Conservation (phyloP, 2,888 invertebrate genomes). For the Andrena flavipes region DNA sequence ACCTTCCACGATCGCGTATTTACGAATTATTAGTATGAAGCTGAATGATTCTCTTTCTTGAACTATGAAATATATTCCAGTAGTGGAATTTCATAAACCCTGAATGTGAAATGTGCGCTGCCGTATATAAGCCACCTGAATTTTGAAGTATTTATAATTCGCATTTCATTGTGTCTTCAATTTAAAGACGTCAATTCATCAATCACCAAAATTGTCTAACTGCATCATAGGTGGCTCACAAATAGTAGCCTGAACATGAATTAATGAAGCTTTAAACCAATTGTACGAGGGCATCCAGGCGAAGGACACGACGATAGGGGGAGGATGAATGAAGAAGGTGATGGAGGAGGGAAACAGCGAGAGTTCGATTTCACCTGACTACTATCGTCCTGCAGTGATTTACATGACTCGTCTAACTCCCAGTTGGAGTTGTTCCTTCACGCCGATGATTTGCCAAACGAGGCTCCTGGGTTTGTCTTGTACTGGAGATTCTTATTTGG, state of each 20-base stretch:
- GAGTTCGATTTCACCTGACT: conserved; percentile 76
- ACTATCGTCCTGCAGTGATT: conserved; percentile 72
- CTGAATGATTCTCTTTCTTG: background rate
- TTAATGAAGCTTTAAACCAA: background rate
- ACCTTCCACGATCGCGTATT: conserved; percentile 3
- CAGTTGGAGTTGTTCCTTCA: conserved; percentile 50
- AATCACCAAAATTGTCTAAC: too few relatives aligned
- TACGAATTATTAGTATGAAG: background rate
- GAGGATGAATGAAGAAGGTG: conserved; percentile 15
- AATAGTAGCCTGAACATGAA: background rate
- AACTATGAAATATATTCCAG: too few relatives aligned
- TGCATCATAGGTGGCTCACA: background rate
- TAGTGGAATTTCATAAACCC: background rate
- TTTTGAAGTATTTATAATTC: too few relatives aligned
- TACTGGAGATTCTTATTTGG: conserved; percentile 77
- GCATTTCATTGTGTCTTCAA: too few relatives aligned
- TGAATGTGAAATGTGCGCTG: background rate
- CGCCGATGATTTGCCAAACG: conserved; percentile 58
- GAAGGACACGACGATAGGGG: background rate
- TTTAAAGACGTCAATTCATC: too few relatives aligned
- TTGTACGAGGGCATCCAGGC: background rate
- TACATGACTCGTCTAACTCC: conserved; percentile 70
- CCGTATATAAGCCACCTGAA: too few relatives aligned
- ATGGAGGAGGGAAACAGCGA: conserved; percentile 55
- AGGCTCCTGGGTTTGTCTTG: conserved; percentile 39